These are phyloP conservation scores for Drosophila punjabiensis DNA, from an alignment of 1,140 invertebrate genomes.

Conservation along the genomic window DNA sequence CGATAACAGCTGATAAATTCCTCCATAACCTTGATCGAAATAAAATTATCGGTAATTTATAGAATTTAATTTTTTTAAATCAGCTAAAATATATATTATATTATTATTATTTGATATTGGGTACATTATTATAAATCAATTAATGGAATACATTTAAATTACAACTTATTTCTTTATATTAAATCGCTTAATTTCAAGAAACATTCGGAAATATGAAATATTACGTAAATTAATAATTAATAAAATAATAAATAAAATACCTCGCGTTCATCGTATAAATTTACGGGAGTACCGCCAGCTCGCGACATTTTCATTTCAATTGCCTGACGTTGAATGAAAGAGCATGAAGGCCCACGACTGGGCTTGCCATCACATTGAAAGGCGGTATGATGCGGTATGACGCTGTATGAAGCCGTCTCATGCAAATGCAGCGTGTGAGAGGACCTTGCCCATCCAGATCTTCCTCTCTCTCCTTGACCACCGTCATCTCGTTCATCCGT, in stretches of 20 bases:
- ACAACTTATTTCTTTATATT: not conserved
- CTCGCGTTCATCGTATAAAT: slow-evolving; percentile 64
- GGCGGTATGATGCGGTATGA: slow-evolving; percentile 7
- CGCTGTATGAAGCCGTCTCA: slow-evolving; percentile 3
- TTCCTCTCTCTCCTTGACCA: not conserved
- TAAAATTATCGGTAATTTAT: not conserved
- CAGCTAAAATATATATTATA: not conserved
- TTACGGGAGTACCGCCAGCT: not conserved
- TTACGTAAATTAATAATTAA: not conserved
- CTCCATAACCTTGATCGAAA: slow-evolving; percentile 43
- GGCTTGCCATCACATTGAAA: not conserved
- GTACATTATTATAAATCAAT: too few relatives aligned
- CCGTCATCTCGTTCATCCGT: not conserved
- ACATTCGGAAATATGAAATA: not conserved
- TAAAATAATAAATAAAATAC: not conserved
- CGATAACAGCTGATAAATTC: slow-evolving; percentile 73
- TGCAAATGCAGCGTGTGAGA: slow-evolving; percentile 28
- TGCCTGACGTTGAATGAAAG: slow-evolving; percentile 21
- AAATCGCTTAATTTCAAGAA: not conserved
- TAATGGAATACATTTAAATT: not conserved
- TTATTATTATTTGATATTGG: too few relatives aligned
- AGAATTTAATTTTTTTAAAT: too few relatives aligned
- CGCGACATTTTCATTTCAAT: slow-evolving; percentile 12
- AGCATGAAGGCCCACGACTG: not conserved
- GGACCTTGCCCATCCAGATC: not conserved